Evolutionary conservation across 2,113 vertebrate species (phyloP).

Genomic region (Falcunculus frontatus): DNA sequence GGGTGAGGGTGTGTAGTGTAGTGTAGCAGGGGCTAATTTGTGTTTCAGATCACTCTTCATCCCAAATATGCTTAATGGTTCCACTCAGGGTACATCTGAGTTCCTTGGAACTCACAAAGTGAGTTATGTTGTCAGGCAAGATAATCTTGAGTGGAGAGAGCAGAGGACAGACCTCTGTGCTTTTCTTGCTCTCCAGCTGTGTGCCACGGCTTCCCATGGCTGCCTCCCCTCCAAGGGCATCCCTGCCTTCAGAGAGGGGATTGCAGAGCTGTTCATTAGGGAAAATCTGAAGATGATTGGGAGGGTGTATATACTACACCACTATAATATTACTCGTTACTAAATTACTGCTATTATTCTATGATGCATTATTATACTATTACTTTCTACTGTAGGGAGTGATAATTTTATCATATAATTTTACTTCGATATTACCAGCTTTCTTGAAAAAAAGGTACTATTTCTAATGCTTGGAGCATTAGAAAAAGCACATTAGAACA

Average conservation of each 20-base stretch:
- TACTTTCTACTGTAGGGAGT: neutral
- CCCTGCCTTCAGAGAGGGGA: neutral
- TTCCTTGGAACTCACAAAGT: neutral
- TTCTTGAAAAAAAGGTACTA: neutral
- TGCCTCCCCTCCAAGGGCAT: neutral
- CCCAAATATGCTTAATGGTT: neutral
- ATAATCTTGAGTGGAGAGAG: neutral
- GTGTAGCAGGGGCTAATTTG: neutral
- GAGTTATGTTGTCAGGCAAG: neutral
- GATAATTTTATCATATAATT: neutral
- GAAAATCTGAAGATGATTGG: neutral
- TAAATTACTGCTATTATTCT: neutral
- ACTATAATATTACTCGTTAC: neutral
- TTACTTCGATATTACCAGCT: neutral
- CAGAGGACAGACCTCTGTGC: neutral
- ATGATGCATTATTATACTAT: neutral
- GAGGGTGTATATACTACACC: neutral
- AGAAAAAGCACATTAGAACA: neutral
- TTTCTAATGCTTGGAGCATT: neutral
- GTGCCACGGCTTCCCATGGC: neutral
- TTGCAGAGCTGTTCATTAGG: neutral
- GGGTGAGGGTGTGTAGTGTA: neutral
- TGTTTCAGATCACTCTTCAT: neutral
- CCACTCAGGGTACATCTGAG: neutral
- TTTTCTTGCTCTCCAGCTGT: neutral